Evolutionary conservation across 1,140 invertebrate species (phyloP), one percentile per base, ranked within the genome.

Genomic region (Zaprionus capensis): DNA sequence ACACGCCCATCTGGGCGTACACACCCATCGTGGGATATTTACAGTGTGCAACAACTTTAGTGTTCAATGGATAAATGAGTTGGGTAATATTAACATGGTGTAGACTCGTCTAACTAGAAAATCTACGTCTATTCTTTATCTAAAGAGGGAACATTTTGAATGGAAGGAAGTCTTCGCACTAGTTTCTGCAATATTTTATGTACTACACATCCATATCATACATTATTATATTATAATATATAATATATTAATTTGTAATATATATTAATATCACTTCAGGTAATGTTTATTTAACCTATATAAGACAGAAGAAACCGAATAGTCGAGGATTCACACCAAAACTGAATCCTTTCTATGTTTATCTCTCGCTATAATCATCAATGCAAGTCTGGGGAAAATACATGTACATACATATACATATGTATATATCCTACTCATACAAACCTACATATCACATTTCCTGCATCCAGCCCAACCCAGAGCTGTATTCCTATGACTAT

Each of bases 1-100:
- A 57, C 76, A 58, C 84, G 72, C 77, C 74, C 73, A 62, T 36
- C 56, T 24, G 22, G 22, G 22, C 61, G 28, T 14, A 61, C 20
- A 38, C 20, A 14, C 49, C 36, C 44, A 56, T 24, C 17, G 28
- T 28, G 36, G 20, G 31, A 51, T 22, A 51, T 51, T 51, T 53
- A 34, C 46, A 65, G 51, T 38, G n/a, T 24, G 62, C 62, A 46
- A 44, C 15, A n/a, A 17, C 15, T 9, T 17, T 17, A 9, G n/a
- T 4, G 15, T 41, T n/a, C 41, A 20, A 46, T 46, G 2, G 41
- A 2, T n/a, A n/a, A n/a, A 17, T 17, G n/a, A n/a, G 17, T 59
- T 72, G 46, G 46, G 11, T 38, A 28, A 38, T n/a, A 22, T 28
- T 0, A 51, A 17, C 41, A 9, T 4, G n/a, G 7, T 3, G 7